Percentiles rank a stretch among this genome's conserved stretches.
Evolutionary conservation across 2,113 vertebrate genomes (phyloP).

Genomic region (Platysternon megacephalum): DNA sequence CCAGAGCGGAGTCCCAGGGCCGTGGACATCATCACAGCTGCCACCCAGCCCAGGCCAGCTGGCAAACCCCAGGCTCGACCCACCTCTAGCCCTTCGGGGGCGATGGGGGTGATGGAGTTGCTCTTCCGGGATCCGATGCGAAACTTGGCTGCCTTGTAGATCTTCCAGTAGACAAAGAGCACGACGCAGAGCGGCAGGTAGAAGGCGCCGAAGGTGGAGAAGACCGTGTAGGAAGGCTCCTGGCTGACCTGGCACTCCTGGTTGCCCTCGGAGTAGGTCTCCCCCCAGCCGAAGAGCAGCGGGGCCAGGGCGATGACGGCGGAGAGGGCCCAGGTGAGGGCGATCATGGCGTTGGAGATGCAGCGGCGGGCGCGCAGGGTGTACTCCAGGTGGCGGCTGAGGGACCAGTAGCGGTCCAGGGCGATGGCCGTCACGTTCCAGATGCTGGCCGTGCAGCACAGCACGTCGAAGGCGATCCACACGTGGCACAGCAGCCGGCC

Average conservation of each 20-base stretch:
- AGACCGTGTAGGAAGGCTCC: conserved; percentile 93
- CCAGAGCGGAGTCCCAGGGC: background rate
- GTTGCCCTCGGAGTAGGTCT: conserved; percentile 87
- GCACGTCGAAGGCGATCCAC: conserved; percentile 94
- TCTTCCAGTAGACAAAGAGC: conserved; percentile 98
- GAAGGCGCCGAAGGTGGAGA: conserved; percentile 97
- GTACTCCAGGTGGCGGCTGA: conserved; percentile 94
- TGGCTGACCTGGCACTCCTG: conserved; percentile 94
- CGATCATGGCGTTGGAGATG: conserved; percentile 94
- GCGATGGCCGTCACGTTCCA: conserved; percentile 98
- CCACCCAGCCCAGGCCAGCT: background rate
- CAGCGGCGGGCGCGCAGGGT: conserved; percentile 88
- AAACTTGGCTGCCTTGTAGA: conserved; percentile 95
- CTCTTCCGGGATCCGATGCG: conserved; percentile 88
- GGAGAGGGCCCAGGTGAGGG: conserved; percentile 91
- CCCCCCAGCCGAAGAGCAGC: conserved; percentile 93
- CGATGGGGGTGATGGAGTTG: conserved; percentile 90
- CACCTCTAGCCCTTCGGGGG: conserved; percentile 85
- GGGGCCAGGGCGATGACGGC: conserved; percentile 93
- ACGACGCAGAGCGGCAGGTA: conserved; percentile 95
- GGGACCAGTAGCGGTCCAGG: conserved; percentile 97
- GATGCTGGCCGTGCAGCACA: conserved; percentile 98
- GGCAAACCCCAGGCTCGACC: background rate
- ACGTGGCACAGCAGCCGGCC: conserved; percentile 91
- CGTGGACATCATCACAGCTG: background rate